Base-by-base conservation (phyloP, 1,140 invertebrate species). In the Caenorhabditis remanei region DNA sequence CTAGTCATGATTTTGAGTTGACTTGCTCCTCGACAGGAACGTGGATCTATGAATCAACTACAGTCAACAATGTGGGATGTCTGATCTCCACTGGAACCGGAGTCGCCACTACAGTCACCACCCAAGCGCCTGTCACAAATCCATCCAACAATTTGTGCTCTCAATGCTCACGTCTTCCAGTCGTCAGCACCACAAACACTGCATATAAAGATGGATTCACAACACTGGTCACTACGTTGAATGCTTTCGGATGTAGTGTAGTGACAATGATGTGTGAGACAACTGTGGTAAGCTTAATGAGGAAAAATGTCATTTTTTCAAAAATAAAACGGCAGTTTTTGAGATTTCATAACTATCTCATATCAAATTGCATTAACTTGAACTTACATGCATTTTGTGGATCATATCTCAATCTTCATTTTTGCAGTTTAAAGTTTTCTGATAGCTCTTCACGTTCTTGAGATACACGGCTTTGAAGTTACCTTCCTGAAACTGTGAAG, bases 71-170 rank as follows among this genome's bases (percentile, higher is more conserved):
- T 75, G 67, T 75, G 9, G 67, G 67, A 75, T 75, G 67, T 46
- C 46, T 75, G 67, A 75, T 75, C 46, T 75, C 67, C 13, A 75
- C 67, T 75, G 67, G 67, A 43, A 46, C 67, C 16, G 67, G 67
- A 46, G 67, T 75, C 19, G 40, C 67, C 6, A 48, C 67, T 46
- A 75, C 67, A 8, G 67, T 75, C 46, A 46, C 67, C 14, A 75
- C 67, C 9, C 6, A n/a, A 8, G 67, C 67, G 5, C 67, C 67
- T 24, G 67, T 75, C 16, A 75, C 67, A 8, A 75, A 75, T 46
- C 67, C 67, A 24, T 75, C 67, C 9, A 75, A 24, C 6, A 75
- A 41, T 46, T 16, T 75, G 21, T 75, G 67, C 41, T 75, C 67
- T 75, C 67, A 75, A 48, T 75, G 67, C n/a, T 5, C 67, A 46